Evolutionary conservation across 2,888 invertebrate species (phyloP).

Genomic region (Didymodactylos carnosus): DNA sequence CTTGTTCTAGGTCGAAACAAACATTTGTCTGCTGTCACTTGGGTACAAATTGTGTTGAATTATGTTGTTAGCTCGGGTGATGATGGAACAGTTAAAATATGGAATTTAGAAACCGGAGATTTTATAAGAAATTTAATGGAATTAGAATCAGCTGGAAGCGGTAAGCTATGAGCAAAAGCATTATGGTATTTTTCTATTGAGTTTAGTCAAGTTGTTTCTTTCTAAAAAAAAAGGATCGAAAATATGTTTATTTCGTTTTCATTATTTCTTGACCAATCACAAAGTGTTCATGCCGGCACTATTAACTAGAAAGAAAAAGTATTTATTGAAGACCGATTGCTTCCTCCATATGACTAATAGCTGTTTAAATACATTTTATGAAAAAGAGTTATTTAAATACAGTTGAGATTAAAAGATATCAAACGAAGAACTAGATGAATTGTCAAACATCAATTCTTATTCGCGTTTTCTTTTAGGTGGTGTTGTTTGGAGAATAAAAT

Average conservation of each 20-base stretch:
- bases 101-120: constrained; percentile 82
- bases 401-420: no score
- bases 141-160: constrained; percentile 77
- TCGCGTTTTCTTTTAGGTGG: constrained; percentile 29
- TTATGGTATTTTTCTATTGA: background rate
- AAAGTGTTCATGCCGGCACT: no score
- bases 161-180: constrained; percentile 28
- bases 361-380: no score
- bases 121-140: constrained; percentile 87
- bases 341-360: no score
- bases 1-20: constrained; percentile 45
- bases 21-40: constrained; percentile 93
- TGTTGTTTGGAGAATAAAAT: constrained; percentile 88
- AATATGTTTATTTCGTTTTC: no score
- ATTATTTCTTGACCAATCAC: no score
- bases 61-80: constrained; percentile 97
- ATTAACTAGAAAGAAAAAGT: no score
- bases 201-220: no score
- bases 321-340: no score
- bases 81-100: constrained; percentile 94
- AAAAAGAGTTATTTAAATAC: no score
- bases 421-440: no score
- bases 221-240: no score
- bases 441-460: background rate
- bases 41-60: constrained; percentile 74